Percentiles rank a stretch among this genome's conserved stretches.
phyloP scores from a whole-genome alignment of 2,888 invertebrate species.

The Dasypolia templi region DNA sequence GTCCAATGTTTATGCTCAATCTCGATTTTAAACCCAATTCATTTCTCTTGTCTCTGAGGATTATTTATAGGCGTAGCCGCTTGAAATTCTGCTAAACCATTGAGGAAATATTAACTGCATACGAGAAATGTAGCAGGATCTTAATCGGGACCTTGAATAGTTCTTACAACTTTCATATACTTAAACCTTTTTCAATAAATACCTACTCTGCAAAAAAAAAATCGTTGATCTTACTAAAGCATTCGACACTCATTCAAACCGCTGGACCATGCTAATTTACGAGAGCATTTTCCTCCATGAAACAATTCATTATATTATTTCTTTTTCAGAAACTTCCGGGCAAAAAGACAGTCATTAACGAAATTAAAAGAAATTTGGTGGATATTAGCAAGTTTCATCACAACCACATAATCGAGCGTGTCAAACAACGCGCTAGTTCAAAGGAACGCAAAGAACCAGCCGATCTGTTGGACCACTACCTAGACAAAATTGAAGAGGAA shows the following conservation, averaged over 20 bases:
- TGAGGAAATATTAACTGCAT: constrained; percentile 21
- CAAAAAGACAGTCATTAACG: constrained; percentile 75
- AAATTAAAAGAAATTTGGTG: constrained; percentile 85
- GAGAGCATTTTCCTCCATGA: neutral
- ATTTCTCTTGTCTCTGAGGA: neutral
- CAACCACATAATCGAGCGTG: constrained; percentile 63
- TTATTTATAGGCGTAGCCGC: neutral
- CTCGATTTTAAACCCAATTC: neutral
- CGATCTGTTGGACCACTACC: constrained; percentile 74
- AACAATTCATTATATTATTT: constrained; percentile 13
- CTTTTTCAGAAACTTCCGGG: constrained; percentile 73
- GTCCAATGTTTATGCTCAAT: neutral
- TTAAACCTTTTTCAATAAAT: neutral
- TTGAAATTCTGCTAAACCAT: constrained; percentile 14
- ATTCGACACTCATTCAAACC: neutral
- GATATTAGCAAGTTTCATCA: constrained; percentile 73
- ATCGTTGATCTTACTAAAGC: neutral
- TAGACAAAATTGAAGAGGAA: constrained; percentile 67
- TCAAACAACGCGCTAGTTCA: constrained; percentile 52
- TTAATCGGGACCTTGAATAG: neutral
- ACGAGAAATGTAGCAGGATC: constrained; percentile 1
- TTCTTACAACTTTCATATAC: constrained; percentile 2
- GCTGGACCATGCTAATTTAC: neutral
- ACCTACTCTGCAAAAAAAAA: neutral
- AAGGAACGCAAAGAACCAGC: constrained; percentile 58